These are phyloP conservation scores for Falco novaeseelandiae DNA, from an alignment of 2,797 vertebrate genomes.

Conservation along the genomic window DNA sequence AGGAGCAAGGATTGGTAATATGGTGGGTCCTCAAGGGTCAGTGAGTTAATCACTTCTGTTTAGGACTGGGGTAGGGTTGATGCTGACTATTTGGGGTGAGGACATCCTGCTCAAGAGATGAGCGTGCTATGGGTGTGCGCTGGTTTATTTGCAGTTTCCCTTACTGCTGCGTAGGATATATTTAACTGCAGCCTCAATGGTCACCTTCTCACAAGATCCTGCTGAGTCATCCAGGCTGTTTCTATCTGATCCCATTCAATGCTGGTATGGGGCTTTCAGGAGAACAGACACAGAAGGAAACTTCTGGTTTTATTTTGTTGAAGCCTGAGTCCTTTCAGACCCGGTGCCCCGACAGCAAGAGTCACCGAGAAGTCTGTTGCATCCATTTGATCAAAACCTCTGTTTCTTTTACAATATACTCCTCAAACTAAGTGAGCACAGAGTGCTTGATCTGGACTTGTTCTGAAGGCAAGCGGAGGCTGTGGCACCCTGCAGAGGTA, in stretches of 20 bases:
- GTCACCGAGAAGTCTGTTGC: background rate
- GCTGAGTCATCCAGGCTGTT: background rate
- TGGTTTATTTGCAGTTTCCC: background rate
- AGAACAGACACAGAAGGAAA: background rate
- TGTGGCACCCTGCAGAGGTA: fast-evolving
- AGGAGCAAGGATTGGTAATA: background rate
- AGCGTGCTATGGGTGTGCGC: fast-evolving
- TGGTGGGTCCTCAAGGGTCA: background rate
- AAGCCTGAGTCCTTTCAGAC: background rate
- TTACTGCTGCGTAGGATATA: background rate
- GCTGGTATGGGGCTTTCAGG: background rate
- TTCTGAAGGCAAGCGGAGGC: background rate
- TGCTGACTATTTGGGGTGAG: background rate
- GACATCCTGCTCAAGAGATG: background rate
- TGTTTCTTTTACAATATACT: background rate
- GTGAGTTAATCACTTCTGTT: background rate
- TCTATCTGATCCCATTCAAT: background rate
- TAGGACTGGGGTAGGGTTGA: background rate
- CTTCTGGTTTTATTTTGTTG: background rate
- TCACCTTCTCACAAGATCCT: background rate
- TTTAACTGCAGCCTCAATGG: background rate
- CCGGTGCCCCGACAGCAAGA: background rate
- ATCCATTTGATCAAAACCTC: background rate
- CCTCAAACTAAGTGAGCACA: background rate
- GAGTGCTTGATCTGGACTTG: no score